phyloP scores from a whole-genome alignment of 2,888 invertebrate genomes.

The Pseudococcus viburni region DNA sequence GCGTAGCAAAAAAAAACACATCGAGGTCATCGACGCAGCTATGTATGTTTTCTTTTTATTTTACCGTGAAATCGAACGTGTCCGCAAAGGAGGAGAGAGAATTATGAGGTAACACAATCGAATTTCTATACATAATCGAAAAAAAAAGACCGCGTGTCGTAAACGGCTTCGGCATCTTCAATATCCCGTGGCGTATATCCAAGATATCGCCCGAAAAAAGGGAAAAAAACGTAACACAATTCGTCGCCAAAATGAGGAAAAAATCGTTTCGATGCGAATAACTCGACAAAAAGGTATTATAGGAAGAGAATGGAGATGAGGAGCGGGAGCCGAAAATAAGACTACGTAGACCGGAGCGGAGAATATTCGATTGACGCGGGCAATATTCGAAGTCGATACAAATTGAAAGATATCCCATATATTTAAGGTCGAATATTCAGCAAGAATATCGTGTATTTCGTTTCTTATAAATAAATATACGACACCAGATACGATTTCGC shows the following conservation, averaged over 20 bases:
- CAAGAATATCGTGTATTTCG: background rate
- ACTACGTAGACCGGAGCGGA: background rate
- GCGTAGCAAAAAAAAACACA: background rate
- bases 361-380: conserved; percentile 1
- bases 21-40: conserved; percentile 8
- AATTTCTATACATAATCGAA: conserved; percentile 14
- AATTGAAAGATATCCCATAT: background rate
- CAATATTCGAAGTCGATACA: background rate
- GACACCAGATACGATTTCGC: background rate
- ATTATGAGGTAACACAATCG: conserved; percentile 14
- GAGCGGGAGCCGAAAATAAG: background rate
- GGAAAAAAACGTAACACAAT: background rate
- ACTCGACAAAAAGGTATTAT: background rate
- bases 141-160: background rate
- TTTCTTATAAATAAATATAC: background rate
- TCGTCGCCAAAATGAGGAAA: conserved; percentile 14
- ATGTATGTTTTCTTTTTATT: conserved; percentile 10
- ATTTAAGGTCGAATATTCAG: background rate
- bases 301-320: background rate
- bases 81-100: background rate
- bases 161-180: background rate
- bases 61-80: conserved; percentile 4
- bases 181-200: conserved; percentile 8
- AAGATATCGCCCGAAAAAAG: background rate
- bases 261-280: conserved; percentile 1